phyloP scores from a whole-genome alignment of 2,888 invertebrate genomes.

The Blera fallax region DNA sequence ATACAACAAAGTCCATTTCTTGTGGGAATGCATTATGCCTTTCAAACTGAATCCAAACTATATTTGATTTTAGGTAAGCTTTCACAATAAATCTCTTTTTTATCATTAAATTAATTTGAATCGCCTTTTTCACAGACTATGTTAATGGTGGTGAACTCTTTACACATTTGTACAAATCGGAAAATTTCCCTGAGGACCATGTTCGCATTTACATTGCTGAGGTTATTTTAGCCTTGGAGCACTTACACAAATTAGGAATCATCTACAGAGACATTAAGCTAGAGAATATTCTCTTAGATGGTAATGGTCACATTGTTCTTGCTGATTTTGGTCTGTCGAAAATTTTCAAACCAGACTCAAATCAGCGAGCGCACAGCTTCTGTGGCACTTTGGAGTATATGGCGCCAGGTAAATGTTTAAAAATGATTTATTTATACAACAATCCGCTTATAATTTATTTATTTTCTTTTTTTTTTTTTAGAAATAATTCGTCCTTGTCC shows the following conservation, averaged over 20 bases:
- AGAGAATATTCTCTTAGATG: conserved; percentile 97
- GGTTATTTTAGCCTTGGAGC: conserved; percentile 96
- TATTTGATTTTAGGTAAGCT: conserved; percentile 96
- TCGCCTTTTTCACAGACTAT: conserved; percentile 88
- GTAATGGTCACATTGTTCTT: conserved; percentile 96
- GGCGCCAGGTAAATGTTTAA: conserved; percentile 87
- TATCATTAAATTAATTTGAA: neutral
- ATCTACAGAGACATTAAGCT: conserved; percentile 99
- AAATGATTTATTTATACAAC: neutral
- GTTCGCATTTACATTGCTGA: conserved; percentile 97
- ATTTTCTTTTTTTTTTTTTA: conserved; percentile 63
- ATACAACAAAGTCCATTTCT: conserved; percentile 97
- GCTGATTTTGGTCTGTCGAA: conserved; percentile 99
- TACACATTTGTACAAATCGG: conserved; percentile 97
- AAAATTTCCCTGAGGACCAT: conserved; percentile 94
- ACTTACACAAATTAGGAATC: conserved; percentile 97
- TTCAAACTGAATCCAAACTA: conserved; percentile 98
- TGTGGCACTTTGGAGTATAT: conserved; percentile 99
- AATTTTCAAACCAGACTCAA: conserved; percentile 86
- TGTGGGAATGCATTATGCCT: conserved; percentile 98
- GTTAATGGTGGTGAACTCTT: conserved; percentile 98
- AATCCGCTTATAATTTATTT: conserved; percentile 79
- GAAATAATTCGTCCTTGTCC: conserved; percentile 91
- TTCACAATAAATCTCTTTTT: neutral
- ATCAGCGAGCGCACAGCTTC: conserved; percentile 96